Base-by-base conservation (phyloP, 1,140 invertebrate species). In the Apocrypta bakeri region DNA sequence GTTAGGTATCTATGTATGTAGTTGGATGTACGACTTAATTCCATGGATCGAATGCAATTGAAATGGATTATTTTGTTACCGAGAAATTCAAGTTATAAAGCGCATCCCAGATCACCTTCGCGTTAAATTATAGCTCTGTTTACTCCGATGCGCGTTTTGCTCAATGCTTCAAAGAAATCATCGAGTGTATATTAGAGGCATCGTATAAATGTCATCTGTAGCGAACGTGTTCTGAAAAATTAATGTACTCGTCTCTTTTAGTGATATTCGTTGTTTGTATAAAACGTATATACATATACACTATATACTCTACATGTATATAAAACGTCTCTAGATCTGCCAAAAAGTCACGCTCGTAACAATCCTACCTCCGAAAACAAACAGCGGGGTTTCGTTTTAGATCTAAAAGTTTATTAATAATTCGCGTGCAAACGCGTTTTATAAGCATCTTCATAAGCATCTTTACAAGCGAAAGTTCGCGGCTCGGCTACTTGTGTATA, bases 321-420 rank as follows among this genome's bases (percentile, higher is more conserved):
- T 24, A 33, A 17, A 2, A 17, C 68, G n/a, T 71, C 21, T 29
- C 17, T 17, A 1, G 21, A 17, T 71, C 21, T 71, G 68, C 68
- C 68, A 71, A 71, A 66, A 24, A 24, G 31, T 29, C 12, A 4
- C 27, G 68, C 68, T 31, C 68, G 31, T 33, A 66, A 66, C 63
- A 21, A 29, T 29, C 24, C 17, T 31, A 21, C n/a, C 68, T 71
- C 21, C 27, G 4, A 71, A 33, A 37, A 33, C 31, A 21, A 71
- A 1, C 68, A 14, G 17, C 31, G 68, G 21, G 21, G 25, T 37
- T 21, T 14, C 6, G 14, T 37, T 29, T 71, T 31, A 27, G 27
- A 29, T 71, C 2, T 71, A 71, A 29, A 71, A n/a, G 37, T 71
- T 71, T 71, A 71, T 71, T 29, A 71, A 71, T 71, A 71, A 37